Evolutionary conservation across 2,797 vertebrate species (phyloP), one percentile per base, ranked within the genome.

Genomic region (Acridotheres tristis): DNA sequence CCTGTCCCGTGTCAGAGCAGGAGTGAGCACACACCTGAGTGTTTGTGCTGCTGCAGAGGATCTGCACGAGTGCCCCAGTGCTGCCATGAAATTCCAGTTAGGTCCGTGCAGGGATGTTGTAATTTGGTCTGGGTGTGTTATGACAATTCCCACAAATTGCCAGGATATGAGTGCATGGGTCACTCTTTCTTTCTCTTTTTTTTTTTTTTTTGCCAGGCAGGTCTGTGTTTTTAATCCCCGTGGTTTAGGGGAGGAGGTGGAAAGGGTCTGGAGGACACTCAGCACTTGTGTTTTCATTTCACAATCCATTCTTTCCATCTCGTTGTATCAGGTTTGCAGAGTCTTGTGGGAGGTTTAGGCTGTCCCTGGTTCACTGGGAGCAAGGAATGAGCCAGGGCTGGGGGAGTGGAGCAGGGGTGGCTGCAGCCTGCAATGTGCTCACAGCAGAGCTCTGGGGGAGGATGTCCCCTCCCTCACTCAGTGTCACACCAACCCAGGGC

Each of bases 141-240:
- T 47, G 73, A 66, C 48, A 67, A 14, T 85, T 89, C 58, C 72
- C 82, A 85, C 71, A 92, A 88, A 78, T 47, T 84, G 40, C 47
- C 91, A 94, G 93, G 93, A 85, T 83, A 54, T 93, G 90, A 94
- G 54, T 58, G 36, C 66, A 51, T 48, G 43, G 51, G 27, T 69
- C 62, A 36, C n/a, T 40, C 9, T 8, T 72, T 84, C 11, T n/a
- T 47, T 58, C 68, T 34, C 34, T 90, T 27, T 12, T 32, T 32
- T 54, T 8, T 32, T 36, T 16, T 50, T 51, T 69, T 89, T 27
- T 15, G 13, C 75, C 16, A 40, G 48, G 29, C 75, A 68, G 27
- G 47, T 86, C 50, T 73, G 62, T 65, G 54, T 47, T 91, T 94
- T 91, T 20, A 75, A 59, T 79, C 36, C 34, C 32, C 4, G 4